phyloP scores from a whole-genome alignment of 92 coral and sea anemone genomes.

The Zoanthus sociatus region DNA sequence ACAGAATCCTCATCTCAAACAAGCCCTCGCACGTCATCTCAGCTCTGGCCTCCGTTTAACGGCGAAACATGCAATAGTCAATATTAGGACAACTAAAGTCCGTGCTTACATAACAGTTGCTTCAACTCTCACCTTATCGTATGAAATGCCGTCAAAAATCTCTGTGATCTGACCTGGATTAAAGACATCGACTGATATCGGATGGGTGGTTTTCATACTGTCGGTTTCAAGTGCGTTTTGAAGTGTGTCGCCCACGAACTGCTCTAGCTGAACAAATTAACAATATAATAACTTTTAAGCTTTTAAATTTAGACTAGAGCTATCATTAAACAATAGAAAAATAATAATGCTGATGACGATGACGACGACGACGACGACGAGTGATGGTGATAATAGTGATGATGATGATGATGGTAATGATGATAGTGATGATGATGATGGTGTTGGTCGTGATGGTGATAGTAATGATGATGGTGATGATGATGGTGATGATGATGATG shows the following conservation, averaged over 20 bases:
- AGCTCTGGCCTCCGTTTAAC: too few species aligned
- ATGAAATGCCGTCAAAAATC: constrained; percentile 89
- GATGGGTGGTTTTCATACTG: constrained; percentile 92
- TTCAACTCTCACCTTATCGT: constrained; percentile 76
- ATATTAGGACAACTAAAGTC: too few species aligned
- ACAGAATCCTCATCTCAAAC: too few species aligned
- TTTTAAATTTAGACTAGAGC: too few species aligned
- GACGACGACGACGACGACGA: not conserved
- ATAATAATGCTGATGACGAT: not conserved
- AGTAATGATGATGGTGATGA: not conserved
- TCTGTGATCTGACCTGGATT: constrained; percentile 95
- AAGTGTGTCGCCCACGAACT: constrained; percentile 87
- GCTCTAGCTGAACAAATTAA: constrained; percentile 76
- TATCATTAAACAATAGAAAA: too few species aligned
- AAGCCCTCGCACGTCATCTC: too few species aligned
- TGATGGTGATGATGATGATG: not conserved
- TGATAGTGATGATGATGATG: not conserved
- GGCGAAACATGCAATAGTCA: too few species aligned
- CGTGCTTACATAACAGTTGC: not conserved
- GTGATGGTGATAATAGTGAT: not conserved
- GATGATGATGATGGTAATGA: not conserved
- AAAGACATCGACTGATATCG: constrained; percentile 89
- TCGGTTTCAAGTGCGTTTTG: constrained; percentile 92
- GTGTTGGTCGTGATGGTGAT: too few species aligned
- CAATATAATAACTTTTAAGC: too few species aligned